A percentile compares a stretch with the other conserved stretches of the same genome.
Conservation (phyloP, 2,888 invertebrate genomes). For the Fragum sueziense region DNA sequence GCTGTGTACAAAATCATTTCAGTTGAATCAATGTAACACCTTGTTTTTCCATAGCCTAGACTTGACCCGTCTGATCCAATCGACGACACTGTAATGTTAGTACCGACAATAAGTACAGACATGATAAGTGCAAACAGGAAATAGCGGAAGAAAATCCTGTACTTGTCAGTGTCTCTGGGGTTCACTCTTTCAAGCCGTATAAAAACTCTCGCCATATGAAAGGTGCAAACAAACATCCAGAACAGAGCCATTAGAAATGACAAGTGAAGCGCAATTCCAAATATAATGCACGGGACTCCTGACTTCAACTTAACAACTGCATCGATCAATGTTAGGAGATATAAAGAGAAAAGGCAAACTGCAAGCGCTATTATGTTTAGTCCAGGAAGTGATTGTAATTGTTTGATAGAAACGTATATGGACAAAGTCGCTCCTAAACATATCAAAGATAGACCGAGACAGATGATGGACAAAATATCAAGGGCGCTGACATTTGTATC, state of each 20-base stretch:
- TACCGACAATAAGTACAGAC: conserved; percentile 14
- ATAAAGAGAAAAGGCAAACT: conserved; percentile 18
- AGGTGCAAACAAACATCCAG: conserved; percentile 43
- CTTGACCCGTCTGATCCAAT: not conserved
- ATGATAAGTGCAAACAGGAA: not conserved
- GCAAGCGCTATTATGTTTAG: conserved; percentile 39
- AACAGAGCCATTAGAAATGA: conserved; percentile 12
- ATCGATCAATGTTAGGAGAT: conserved; percentile 27
- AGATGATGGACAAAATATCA: conserved; percentile 28
- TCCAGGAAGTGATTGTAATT: conserved; percentile 44
- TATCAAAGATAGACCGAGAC: conserved; percentile 24
- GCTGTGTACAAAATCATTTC: conserved; percentile 42
- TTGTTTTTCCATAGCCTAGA: conserved; percentile 44
- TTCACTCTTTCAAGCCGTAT: conserved; percentile 25
- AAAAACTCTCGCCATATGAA: conserved; percentile 54
- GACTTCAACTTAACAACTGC: conserved; percentile 2
- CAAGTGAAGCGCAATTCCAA: conserved; percentile 29
- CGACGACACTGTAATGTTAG: conserved; percentile 3
- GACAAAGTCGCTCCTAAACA: conserved; percentile 26
- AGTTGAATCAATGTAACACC: conserved; percentile 36
- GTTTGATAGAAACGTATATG: conserved; percentile 26
- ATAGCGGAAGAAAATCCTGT: conserved; percentile 14
- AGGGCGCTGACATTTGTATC: not conserved
- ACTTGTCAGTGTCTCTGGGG: not conserved
- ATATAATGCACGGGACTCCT: conserved; percentile 21